Conservation (phyloP, 2,113 vertebrate species). For the Larimichthys polyactis region DNA sequence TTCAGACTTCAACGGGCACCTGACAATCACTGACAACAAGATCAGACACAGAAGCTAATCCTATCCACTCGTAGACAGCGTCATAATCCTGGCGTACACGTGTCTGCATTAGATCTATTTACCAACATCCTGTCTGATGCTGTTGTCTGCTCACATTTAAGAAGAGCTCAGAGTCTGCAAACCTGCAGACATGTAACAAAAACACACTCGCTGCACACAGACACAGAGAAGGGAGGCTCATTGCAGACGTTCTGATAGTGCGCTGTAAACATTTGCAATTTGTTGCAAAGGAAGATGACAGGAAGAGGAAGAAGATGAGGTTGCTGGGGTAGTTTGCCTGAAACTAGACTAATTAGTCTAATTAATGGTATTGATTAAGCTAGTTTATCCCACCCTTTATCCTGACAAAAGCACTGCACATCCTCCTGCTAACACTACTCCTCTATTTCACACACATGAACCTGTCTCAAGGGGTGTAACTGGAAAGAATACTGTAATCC, state of each 20-base stretch:
- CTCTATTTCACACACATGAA: neutral
- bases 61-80: neutral
- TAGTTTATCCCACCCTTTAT: neutral
- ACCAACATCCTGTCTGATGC: constrained; percentile 7
- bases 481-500: neutral
- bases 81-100: neutral
- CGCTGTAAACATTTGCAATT: constrained; percentile 2
- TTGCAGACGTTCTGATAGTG: neutral
- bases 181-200: neutral
- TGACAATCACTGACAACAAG: neutral
- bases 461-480: neutral
- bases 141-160: constrained; percentile 1
- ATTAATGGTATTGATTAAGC: constrained; percentile 9
- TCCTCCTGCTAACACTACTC: neutral
- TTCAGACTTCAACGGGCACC: constrained; percentile 6
- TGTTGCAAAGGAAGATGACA: neutral
- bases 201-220: neutral
- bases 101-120: constrained; percentile 21
- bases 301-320: neutral
- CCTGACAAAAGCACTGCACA: neutral
- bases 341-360: constrained; percentile 8
- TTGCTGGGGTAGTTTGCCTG: neutral
- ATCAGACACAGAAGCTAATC: constrained; percentile 2
- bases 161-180: neutral
- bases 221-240: neutral